A percentile compares a stretch with the other conserved stretches of the same genome.
phyloP scores from a whole-genome alignment of 2,888 invertebrate genomes.

The Megamerina dolium region DNA sequence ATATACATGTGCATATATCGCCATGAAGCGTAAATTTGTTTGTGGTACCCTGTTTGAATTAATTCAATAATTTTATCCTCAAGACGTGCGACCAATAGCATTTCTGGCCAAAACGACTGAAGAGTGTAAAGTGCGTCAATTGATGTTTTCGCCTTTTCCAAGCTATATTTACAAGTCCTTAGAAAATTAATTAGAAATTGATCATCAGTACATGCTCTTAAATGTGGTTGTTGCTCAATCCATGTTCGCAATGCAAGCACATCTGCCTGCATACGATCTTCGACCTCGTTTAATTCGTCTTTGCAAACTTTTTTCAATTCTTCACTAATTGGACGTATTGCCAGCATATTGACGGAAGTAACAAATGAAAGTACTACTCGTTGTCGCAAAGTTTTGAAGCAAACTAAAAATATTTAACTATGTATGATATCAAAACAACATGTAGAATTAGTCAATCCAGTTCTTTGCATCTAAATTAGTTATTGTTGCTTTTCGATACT shows the following conservation, averaged over 20 bases:
- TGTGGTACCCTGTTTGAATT: constrained; percentile 11
- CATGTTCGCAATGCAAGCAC: constrained; percentile 47
- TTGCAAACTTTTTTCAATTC: constrained; percentile 37
- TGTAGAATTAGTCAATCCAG: too few species aligned
- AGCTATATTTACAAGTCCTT: constrained; percentile 51
- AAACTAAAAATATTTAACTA: too few species aligned
- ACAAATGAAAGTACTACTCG: too few species aligned
- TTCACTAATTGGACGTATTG: constrained; percentile 17
- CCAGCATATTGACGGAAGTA: constrained; percentile 5
- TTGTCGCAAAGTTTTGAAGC: too few species aligned
- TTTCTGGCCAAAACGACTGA: constrained; percentile 43
- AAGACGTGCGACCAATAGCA: constrained; percentile 6
- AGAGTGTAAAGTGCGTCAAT: constrained; percentile 53
- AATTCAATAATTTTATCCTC: constrained; percentile 9
- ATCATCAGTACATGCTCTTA: constrained; percentile 35
- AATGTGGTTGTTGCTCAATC: constrained; percentile 50
- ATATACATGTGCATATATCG: not conserved
- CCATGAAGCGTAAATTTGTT: not conserved
- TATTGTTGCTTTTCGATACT: too few species aligned
- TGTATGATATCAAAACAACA: too few species aligned
- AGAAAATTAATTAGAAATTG: constrained; percentile 51
- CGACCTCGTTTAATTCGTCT: constrained; percentile 49
- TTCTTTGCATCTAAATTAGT: too few species aligned
- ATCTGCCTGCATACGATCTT: constrained; percentile 27
- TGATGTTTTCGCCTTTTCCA: constrained; percentile 52